Percentiles rank a stretch among this genome's conserved stretches.
Evolutionary conservation across 2,113 vertebrate species (phyloP).

Genomic region (Oryzias woworae): DNA sequence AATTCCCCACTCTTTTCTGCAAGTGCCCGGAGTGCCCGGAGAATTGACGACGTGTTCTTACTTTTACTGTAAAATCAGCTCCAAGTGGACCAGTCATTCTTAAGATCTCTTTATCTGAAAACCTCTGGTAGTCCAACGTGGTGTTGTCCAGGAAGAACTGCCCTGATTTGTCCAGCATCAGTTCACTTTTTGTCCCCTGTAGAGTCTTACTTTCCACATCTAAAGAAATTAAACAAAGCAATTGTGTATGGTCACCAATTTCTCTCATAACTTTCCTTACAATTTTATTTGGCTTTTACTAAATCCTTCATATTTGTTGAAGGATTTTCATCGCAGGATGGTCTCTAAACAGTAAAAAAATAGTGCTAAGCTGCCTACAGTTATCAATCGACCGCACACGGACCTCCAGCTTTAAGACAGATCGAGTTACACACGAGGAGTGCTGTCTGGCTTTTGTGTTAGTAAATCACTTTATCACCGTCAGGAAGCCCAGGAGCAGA

Average conservation of each 20-base stretch:
- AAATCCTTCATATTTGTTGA: background rate
- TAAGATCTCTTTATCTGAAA: conserved; percentile 90
- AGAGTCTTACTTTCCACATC: conserved; percentile 94
- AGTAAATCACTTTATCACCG: conserved; percentile 7
- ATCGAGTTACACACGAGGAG: conserved; percentile 7
- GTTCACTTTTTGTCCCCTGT: conserved; percentile 86
- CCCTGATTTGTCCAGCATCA: conserved; percentile 80
- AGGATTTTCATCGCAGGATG: background rate
- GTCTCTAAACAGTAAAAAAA: background rate
- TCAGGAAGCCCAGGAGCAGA: conserved; percentile 3
- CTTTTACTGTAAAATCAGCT: conserved; percentile 94
- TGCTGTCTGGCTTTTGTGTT: conserved; percentile 15
- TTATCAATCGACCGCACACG: conserved; percentile 10
- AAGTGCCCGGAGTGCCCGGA: too few species aligned
- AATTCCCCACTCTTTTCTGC: too few species aligned
- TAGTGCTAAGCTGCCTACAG: conserved; percentile 8
- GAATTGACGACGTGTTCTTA: conserved; percentile 62
- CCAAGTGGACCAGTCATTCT: conserved; percentile 88
- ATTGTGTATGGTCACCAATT: background rate
- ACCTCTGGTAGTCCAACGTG: conserved; percentile 91
- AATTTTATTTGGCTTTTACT: background rate
- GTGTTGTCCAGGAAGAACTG: conserved; percentile 89
- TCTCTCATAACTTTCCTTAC: too few species aligned
- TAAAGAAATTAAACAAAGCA: conserved; percentile 58
- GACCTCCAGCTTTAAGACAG: background rate